Evolutionary conservation across 2,888 invertebrate species (phyloP), one percentile per base, ranked within the genome.

Genomic region (Lycocerus yunnanus): DNA sequence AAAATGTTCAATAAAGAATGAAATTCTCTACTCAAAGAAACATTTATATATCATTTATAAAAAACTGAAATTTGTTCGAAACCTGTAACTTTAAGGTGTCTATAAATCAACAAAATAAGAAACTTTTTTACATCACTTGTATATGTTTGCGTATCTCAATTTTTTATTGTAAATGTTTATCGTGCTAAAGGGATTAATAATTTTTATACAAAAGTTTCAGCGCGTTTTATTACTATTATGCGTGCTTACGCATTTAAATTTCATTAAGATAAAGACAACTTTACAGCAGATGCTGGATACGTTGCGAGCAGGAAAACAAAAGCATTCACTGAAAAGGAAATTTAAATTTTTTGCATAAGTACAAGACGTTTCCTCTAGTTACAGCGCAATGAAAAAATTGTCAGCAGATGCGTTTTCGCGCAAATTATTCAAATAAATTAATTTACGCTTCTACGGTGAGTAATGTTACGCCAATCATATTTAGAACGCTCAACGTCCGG

Each of bases 201-300:
- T 75, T 75, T 72, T 75, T 69, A 72, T 75, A 75, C 75, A 67
- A 73, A 77, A 77, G 71, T 77, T 75, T 65, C 69, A 72, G 65
- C 66, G 58, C 65, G 68, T 71, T 73, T 76, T 73, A 73, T 76
- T 76, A 71, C 58, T 58, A 66, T 61, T 75, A 43, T 69, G 68
- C 77, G 77, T 77, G 77, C 74, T 72, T 75, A 73, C 71, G 77
- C 77, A 75, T 77, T 77, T 77, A 77, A 77, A 77, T 77, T 73
- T 73, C 75, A 70, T 75, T 75, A 75, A 75, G 73, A 71, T 75
- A 75, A 75, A 73, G 72, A 69, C 70, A 71, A 72, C 70, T 60
- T 72, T 43, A 63, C 61, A 71, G 70, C 66, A 71, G 63, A 63
- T 74, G 58, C 60, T 58, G 9, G 66, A 63, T 67, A 67, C 58